Base-by-base conservation (phyloP, 1,140 invertebrate species). In the Manduca sexta region DNA sequence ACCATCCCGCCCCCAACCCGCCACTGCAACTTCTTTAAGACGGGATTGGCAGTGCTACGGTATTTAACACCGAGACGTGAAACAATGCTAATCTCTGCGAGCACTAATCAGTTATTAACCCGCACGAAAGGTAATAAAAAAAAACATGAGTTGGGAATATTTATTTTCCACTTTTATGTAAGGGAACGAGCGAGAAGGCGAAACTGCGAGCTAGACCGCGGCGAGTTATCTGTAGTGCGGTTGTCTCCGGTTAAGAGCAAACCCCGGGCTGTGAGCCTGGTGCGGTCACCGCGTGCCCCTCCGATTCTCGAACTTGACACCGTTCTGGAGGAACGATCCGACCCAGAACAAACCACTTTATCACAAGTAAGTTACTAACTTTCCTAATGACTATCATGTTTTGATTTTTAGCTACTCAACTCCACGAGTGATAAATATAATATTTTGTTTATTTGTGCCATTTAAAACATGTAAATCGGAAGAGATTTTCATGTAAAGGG, bases 251-350 rank as follows among this genome's bases (percentile, higher is more conserved):
- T 93, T 85, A 90, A 89, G 54, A 57, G 52, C 11, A 65, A 69
- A 16, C 63, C 87, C 43, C 87, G 92, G 64, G 88, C 92, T 17
- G 89, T 93, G 49, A 91, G 91, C 53, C 77, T 94, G 54, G 89
- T 91, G 65, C 83, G 92, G 74, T 84, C 89, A 78, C 64, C 88
- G 84, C 69, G 92, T 81, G 51, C 87, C 12, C 92, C 93, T 52
- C 91, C 92, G 8, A 90, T 91, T 0, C 70, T 93, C 26, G 93
- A 95, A 70, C 82, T 94, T 60, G 93, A 94, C 69, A 95, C 93
- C 0, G 93, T 94, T 8, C 87, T 94, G 11, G 93, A 95, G 72
- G 93, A 94, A 68, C 88, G 92, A 51, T 88, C 88, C 26, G 93
- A 94, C 71, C 91, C 91, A 6, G 93, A 95, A 71, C 90, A 91